Conservation (phyloP, 2,888 invertebrate species). For the Pyralis farinalis region DNA sequence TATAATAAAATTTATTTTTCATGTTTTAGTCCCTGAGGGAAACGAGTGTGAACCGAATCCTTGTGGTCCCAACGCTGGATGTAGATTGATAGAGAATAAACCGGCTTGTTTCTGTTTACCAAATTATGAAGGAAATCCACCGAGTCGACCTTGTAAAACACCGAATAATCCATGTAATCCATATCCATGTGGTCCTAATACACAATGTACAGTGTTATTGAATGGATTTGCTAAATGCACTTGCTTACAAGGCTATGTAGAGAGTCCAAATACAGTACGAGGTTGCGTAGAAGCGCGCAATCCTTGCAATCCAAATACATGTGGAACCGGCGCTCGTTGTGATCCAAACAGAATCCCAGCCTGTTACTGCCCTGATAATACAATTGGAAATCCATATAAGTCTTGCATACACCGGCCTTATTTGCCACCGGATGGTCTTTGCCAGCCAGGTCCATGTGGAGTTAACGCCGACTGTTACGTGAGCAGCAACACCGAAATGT, state of each 20-base stretch:
- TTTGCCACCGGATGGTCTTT: conserved; percentile 82
- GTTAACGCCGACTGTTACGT: conserved; percentile 92
- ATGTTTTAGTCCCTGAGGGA: conserved; percentile 91
- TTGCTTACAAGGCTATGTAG: conserved; percentile 90
- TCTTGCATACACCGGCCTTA: conserved; percentile 83
- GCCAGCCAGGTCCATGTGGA: conserved; percentile 92
- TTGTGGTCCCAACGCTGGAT: conserved; percentile 92
- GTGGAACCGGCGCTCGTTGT: conserved; percentile 89
- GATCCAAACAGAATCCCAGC: conserved; percentile 89
- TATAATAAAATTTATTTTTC: too few species aligned
- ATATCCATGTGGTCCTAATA: conserved; percentile 94
- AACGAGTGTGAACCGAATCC: conserved; percentile 91
- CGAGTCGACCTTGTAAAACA: conserved; percentile 84
- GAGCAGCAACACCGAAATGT: conserved; percentile 89
- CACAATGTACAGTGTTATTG: conserved; percentile 88
- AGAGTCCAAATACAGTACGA: conserved; percentile 93
- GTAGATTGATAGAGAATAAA: conserved; percentile 86
- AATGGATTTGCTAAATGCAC: conserved; percentile 94
- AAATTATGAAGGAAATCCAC: conserved; percentile 93
- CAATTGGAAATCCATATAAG: conserved; percentile 91
- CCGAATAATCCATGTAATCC: conserved; percentile 91
- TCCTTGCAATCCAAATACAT: conserved; percentile 91
- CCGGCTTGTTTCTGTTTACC: conserved; percentile 94
- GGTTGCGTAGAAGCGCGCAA: conserved; percentile 90
- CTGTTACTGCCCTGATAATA: conserved; percentile 92